Conservation (phyloP, 2,797 vertebrate genomes). For the Gila robusta region DNA sequence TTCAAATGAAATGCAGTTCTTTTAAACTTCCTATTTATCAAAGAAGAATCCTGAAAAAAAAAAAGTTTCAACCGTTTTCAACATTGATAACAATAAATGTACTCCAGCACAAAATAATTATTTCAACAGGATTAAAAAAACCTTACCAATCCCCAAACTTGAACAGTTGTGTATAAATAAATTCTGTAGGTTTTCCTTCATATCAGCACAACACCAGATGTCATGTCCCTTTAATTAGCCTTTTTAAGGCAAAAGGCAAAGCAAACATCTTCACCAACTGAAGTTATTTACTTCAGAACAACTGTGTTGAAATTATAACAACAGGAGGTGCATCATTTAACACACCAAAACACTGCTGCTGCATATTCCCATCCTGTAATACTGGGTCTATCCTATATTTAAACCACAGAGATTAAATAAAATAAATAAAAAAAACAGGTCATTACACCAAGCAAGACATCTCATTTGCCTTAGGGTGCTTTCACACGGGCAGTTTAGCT, state of each 20-base stretch:
- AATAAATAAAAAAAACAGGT: background rate
- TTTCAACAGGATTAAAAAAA: too few relatives aligned
- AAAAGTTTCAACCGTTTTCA: background rate
- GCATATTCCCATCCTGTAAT: background rate
- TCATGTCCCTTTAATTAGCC: background rate
- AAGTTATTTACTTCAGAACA: constrained; percentile 24
- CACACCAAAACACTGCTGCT: background rate
- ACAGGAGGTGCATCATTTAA: background rate
- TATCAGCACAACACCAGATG: background rate
- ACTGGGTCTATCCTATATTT: background rate
- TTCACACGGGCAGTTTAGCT: background rate
- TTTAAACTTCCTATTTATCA: background rate
- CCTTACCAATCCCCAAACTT: background rate
- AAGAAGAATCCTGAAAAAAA: background rate
- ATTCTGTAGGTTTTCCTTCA: background rate
- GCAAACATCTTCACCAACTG: background rate
- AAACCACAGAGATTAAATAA: constrained; percentile 3
- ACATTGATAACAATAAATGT: too few relatives aligned
- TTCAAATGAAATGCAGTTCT: background rate
- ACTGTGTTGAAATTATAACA: constrained; percentile 9
- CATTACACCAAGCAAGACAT: background rate
- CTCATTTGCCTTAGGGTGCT: background rate
- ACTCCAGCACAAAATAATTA: too few relatives aligned
- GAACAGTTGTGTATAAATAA: background rate
- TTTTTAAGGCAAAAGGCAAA: constrained; percentile 12